These are phyloP conservation scores for Reticulitermes lucifugus DNA, from an alignment of 2,888 invertebrate genomes.

Conservation along the genomic window DNA sequence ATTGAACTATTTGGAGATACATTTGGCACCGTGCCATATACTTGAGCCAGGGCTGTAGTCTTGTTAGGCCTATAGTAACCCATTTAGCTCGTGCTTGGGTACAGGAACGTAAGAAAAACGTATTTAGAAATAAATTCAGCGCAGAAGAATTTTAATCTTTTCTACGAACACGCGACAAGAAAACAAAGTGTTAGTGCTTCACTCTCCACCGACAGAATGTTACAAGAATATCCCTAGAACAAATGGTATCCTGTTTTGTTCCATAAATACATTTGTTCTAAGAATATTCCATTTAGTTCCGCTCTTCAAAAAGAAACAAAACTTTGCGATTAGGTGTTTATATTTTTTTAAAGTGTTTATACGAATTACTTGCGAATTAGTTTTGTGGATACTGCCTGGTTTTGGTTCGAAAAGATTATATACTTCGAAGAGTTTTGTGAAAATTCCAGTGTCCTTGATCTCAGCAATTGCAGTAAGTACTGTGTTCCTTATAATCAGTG, in stretches of 20 bases:
- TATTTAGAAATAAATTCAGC: conserved; percentile 41
- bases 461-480: conserved; percentile 18
- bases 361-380: conserved; percentile 6
- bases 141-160: conserved; percentile 17
- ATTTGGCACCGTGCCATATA: not conserved
- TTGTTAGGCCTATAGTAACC: conserved; percentile 26
- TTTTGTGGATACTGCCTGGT: conserved; percentile 17
- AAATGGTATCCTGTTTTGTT: not conserved
- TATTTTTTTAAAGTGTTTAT: not conserved
- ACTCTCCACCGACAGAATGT: conserved; percentile 22
- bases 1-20: not conserved
- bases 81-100: conserved; percentile 36
- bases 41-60: conserved; percentile 29
- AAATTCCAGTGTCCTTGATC: conserved; percentile 28
- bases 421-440: not conserved
- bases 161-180: not conserved
- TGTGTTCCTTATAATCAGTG: not conserved
- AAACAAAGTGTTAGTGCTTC: conserved; percentile 2
- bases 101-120: conserved; percentile 27
- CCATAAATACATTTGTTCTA: conserved; percentile 27
- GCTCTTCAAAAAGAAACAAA: not conserved
- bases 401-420: conserved; percentile 10
- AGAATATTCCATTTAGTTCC: conserved; percentile 28
- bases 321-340: conserved; percentile 8
- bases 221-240: not conserved